Conservation (phyloP, 2,888 invertebrate genomes). For the Germaria angustata region DNA sequence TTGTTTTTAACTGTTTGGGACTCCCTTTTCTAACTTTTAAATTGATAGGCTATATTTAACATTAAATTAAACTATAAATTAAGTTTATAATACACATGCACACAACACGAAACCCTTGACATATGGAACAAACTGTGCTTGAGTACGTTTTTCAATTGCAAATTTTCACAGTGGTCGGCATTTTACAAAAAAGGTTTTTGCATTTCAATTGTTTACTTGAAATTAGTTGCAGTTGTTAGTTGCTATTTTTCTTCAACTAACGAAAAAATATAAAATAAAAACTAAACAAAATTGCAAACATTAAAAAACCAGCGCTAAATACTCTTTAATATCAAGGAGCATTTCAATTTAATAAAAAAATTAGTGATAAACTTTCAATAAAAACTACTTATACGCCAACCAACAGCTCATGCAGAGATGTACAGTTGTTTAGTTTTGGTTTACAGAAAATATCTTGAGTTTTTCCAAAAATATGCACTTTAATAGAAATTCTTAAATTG, state of each 20-base stretch:
- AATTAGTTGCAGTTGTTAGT: not conserved
- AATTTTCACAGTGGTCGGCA: constrained; percentile 45
- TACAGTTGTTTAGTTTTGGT: not conserved
- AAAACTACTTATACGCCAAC: not conserved
- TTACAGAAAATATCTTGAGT: not conserved
- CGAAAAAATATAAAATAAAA: constrained; percentile 14
- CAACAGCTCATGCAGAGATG: not conserved
- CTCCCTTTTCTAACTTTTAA: not conserved
- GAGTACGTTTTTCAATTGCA: not conserved
- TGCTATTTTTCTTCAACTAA: not conserved
- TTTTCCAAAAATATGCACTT: not conserved
- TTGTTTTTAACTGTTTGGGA: no score
- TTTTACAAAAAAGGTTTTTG: constrained; percentile 48
- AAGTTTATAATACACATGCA: not conserved
- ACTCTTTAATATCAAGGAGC: not conserved
- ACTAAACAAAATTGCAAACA: not conserved
- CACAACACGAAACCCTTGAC: constrained; percentile 49
- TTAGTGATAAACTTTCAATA: not conserved
- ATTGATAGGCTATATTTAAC: not conserved
- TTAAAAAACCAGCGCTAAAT: not conserved
- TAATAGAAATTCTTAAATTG: not conserved
- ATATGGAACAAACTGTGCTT: constrained; percentile 32
- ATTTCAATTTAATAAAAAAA: not conserved
- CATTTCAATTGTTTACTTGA: constrained; percentile 14
- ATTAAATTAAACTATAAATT: constrained; percentile 2